Conservation (phyloP, 2,797 vertebrate genomes). For the Smutsia gigantea region DNA sequence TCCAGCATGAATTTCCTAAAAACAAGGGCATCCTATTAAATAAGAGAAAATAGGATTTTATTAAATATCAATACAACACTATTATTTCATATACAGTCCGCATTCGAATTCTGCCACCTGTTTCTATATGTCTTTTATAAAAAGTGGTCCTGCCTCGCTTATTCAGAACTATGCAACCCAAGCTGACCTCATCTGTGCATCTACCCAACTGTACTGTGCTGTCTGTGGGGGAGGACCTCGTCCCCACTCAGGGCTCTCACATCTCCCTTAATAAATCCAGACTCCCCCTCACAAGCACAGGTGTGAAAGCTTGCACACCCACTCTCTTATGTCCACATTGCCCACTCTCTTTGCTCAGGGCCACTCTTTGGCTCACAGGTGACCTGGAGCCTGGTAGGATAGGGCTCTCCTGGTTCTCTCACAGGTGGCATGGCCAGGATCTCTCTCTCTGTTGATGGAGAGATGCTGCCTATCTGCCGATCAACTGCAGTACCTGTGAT, state of each 20-base stretch:
- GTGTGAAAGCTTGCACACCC: background rate
- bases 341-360: background rate
- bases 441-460: too few species aligned
- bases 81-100: background rate
- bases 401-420: background rate
- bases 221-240: background rate
- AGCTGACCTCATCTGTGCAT: background rate
- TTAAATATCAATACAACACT: background rate
- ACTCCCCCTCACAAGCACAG: background rate
- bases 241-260: background rate
- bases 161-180: background rate
- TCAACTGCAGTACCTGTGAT: too few species aligned
- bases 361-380: background rate
- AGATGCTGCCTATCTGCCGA: background rate
- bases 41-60: background rate
- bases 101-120: background rate
- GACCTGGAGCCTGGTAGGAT: background rate
- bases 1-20: background rate
- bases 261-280: background rate
- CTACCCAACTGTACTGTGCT: background rate
- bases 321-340: fast-evolving
- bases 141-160: background rate
- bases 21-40: background rate
- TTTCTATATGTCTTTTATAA: background rate
- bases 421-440: background rate